A percentile compares a stretch with the other conserved stretches of the same genome.
phyloP scores from a whole-genome alignment of 2,888 invertebrate genomes.

The Cheilosia soror region DNA sequence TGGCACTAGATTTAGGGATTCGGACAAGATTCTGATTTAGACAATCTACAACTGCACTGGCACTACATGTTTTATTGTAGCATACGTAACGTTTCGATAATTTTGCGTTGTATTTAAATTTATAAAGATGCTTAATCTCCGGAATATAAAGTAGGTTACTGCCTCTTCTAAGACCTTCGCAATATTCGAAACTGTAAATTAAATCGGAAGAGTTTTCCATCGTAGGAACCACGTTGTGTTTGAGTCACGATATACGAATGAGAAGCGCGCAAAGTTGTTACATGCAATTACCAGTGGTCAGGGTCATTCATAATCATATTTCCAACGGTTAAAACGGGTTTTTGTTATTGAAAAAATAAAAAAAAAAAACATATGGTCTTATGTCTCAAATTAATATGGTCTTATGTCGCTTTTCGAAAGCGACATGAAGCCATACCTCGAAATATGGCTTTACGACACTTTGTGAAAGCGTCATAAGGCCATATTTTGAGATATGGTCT shows the following conservation, averaged over 20 bases:
- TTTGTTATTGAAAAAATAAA: background rate
- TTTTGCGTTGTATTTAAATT: conserved; percentile 12
- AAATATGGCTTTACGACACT: too few species aligned
- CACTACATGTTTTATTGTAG: conserved; percentile 31
- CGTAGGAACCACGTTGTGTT: conserved; percentile 13
- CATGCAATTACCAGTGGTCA: conserved; percentile 11
- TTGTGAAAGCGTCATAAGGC: too few species aligned
- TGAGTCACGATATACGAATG: conserved; percentile 17
- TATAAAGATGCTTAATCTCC: background rate
- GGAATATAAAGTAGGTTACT: conserved; percentile 19
- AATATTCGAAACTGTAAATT: conserved; percentile 12
- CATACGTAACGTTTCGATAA: conserved; percentile 9
- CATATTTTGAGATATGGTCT: too few species aligned
- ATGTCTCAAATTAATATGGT: background rate
- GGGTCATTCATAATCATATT: conserved; percentile 13
- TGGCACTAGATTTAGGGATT: conserved; percentile 26
- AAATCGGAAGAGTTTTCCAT: conserved; percentile 25
- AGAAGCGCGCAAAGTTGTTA: conserved; percentile 17
- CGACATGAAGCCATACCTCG: too few species aligned
- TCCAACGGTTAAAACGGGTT: background rate
- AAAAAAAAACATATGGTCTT: conserved; percentile 1
- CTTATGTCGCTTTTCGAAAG: too few species aligned
- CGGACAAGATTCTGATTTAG: conserved; percentile 19
- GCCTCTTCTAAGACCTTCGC: conserved; percentile 6
- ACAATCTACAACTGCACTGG: conserved; percentile 24